Base-by-base conservation (phyloP, 2,797 vertebrate species). In the Lagodon rhomboides region DNA sequence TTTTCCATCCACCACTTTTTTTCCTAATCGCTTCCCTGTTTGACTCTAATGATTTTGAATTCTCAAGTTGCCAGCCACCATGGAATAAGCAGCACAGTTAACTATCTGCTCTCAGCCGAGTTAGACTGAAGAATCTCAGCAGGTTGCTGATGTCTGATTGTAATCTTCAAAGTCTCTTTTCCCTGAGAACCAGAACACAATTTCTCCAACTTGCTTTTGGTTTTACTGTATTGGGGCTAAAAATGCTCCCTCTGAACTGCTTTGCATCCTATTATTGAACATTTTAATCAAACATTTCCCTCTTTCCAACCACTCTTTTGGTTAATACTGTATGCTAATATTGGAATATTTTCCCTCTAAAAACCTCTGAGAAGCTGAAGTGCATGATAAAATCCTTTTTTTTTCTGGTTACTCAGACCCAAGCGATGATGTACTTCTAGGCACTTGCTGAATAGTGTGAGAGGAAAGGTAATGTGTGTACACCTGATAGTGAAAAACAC, bases 141-240 rank as follows among this genome's bases (percentile, higher is more conserved):
- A 88, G 86, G 87, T 79, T 64, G 80, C 81, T 85, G 79, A 83
- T 85, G 85, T 87, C 86, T 90, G 85, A 90, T 90, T 80, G 77
- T 77, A 80, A 81, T 86, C 78, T 75, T 71, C 73, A 53, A 4
- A n/a, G 68, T 54, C 60, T 69, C 65, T 63, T 69, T 47, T 58
- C 68, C 73, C 68, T 8, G 7, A 77, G 68, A 84, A 69, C 61
- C 65, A n/a, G 68, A 85, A 88, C 56, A 68, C n/a, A 68, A 41
- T 77, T 80, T 80, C 65, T 73, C 54, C 58, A 49, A 22, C 56
- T 83, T 66, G 61, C 44, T 80, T 82, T 73, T 69, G 68, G 86
- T 87, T 84, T 82, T 68, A 50, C 80, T 63, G 69, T 55, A 43
- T 27, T 44, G 43, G 18, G 20, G 69, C 71, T 50, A 61, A 62